These are phyloP conservation scores for Strigops habroptila DNA, from an alignment of 2,113 vertebrate genomes.

Conservation along the genomic window DNA sequence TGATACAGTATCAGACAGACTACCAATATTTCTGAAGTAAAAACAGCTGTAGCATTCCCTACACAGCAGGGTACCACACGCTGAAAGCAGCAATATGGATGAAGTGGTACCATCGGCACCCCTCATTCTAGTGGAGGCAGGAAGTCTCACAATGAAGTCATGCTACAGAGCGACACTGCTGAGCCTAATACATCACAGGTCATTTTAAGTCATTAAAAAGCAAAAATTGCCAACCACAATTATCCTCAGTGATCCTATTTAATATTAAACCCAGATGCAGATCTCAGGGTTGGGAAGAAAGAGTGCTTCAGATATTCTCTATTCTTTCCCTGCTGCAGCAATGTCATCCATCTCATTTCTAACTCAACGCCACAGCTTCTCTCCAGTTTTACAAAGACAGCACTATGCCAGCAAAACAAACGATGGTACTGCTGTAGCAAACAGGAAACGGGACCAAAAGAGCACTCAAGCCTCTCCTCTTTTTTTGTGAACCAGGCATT, in stretches of 20 bases:
- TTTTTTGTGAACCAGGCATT: not conserved
- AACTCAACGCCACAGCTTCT: not conserved
- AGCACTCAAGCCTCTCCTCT: not conserved
- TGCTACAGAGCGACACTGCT: not conserved
- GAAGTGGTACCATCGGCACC: not conserved
- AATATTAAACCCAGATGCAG: not conserved
- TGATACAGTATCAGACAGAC: not conserved
- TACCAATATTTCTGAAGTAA: slow-evolving; percentile 5
- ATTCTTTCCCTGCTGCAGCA: not conserved
- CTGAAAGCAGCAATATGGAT: not conserved
- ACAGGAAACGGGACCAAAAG: not conserved
- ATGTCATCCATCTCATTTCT: not conserved
- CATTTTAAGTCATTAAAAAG: slow-evolving; percentile 15
- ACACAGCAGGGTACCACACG: not conserved
- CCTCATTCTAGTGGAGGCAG: not conserved
- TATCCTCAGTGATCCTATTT: not conserved
- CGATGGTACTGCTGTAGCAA: not conserved
- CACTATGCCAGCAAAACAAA: not conserved
- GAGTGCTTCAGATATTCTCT: not conserved
- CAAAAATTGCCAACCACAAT: slow-evolving; percentile 1
- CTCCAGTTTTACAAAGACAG: not conserved
- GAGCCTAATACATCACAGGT: not conserved
- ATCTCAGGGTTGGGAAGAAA: not conserved
- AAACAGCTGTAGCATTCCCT: not conserved
- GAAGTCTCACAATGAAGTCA: not conserved